phyloP scores from a whole-genome alignment of 2,888 invertebrate species.

The Lepeophtheirus nordmannii region DNA sequence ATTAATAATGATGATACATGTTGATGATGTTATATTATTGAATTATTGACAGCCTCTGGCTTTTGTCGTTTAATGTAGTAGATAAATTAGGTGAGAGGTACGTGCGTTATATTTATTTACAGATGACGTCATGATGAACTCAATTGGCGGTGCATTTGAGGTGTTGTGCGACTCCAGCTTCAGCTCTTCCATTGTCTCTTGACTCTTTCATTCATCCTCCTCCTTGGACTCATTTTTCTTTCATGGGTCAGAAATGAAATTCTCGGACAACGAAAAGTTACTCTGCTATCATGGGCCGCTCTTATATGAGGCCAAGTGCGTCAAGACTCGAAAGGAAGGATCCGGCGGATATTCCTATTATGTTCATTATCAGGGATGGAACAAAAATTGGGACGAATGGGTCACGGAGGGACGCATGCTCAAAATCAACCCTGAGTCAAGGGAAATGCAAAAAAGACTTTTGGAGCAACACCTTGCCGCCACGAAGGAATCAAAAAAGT shows the following conservation, averaged over 20 bases:
- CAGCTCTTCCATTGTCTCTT: no score
- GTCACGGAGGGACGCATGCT: slow-evolving; percentile 76
- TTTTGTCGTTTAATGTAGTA: no score
- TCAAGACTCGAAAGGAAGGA: slow-evolving; percentile 66
- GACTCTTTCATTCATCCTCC: no score
- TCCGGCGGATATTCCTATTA: slow-evolving; percentile 66
- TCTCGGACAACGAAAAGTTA: slow-evolving; percentile 42
- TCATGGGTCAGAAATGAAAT: not conserved
- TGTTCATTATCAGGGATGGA: slow-evolving; percentile 53
- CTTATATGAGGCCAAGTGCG: slow-evolving; percentile 88
- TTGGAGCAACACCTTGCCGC: slow-evolving; percentile 48
- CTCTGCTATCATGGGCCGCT: slow-evolving; percentile 87
- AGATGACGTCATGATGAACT: no score
- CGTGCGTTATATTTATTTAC: no score
- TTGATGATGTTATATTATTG: no score
- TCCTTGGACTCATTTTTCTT: no score
- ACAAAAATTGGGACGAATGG: slow-evolving; percentile 43
- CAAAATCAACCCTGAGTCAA: slow-evolving; percentile 74
- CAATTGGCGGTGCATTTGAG: no score
- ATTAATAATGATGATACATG: no score
- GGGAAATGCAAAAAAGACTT: slow-evolving; percentile 71
- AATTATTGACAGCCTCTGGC: no score
- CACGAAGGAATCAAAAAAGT: slow-evolving; percentile 1
- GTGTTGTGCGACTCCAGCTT: no score
- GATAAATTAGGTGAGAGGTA: no score